Base-by-base conservation (phyloP, 1,140 invertebrate species). In the Pogonus chalceus region DNA sequence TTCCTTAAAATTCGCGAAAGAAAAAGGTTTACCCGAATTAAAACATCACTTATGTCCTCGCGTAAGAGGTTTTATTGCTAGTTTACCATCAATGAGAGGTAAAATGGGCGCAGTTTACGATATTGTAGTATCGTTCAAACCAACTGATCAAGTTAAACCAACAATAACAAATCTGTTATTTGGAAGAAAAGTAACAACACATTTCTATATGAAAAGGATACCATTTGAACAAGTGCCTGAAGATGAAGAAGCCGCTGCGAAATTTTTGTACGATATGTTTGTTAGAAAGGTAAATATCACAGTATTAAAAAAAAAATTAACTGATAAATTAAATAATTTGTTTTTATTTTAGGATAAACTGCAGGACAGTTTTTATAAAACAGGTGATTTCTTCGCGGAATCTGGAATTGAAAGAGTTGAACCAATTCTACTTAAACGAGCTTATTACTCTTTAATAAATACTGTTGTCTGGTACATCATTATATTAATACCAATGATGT, bases 41-140 rank as follows among this genome's bases (percentile, higher is more conserved):
- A 91, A 94, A 62, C 84, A 96, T 67, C 92, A 96, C 72, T 75
- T 98, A 23, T 83, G 90, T 24, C 95, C 95, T n/a, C 76, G 94
- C 49, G 92, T 92, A 2, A 90, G 87, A 70, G 95, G 95, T 10
- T 98, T 98, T 67, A 83, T 79, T 1, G 81, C 83, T 37, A 88
- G 86, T 65, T 65, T 90, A 54, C 81, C 80, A 12, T 74, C 81
- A 49, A 78, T 90, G 62, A 79, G 79, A 64, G 81, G 78, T 2
- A 88, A 86, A 73, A 81, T 91, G 54, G 80, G 81, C 18, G 88
- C 85, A n/a, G 81, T 95, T 46, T 92, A 92, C 65, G 87, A 94
- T 65, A 83, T 89, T 63, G 85, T 89, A 60, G 67, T 94, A 39
- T 85, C 81, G 16, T 93, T 94, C 62, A 84, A 82, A 48, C 75